Evolutionary conservation across 2,888 invertebrate genomes (phyloP).

Genomic region (Rapana venosa): DNA sequence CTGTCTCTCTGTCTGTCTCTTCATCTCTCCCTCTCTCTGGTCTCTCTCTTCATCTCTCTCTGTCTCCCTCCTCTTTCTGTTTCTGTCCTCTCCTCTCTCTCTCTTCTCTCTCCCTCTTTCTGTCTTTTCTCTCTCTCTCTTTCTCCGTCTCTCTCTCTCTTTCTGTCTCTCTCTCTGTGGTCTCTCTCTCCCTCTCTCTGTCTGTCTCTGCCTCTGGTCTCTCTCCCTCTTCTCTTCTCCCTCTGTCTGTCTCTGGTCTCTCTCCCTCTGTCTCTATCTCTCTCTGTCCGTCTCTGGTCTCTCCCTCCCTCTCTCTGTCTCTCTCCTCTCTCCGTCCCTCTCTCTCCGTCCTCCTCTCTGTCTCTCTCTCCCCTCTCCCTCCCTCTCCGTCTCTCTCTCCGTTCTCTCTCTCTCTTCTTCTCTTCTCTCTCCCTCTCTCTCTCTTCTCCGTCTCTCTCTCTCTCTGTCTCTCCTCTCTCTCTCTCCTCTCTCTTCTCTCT

Average conservation of each 20-base stretch:
- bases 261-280: too few species aligned
- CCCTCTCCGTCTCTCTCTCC: background rate
- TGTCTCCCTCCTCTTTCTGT: background rate
- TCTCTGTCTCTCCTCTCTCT: background rate
- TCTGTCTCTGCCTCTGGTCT: too few species aligned
- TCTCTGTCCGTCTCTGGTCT: too few species aligned
- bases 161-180: background rate
- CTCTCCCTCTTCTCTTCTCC: too few species aligned
- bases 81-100: background rate
- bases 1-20: background rate
- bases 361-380: background rate
- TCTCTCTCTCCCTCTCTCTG: too few species aligned
- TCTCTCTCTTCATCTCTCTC: too few species aligned
- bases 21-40: background rate
- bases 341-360: background rate
- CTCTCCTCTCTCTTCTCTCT: background rate
- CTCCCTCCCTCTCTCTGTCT: too few species aligned
- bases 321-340: background rate
- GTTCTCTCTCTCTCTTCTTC: background rate
- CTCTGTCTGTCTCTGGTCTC: too few species aligned
- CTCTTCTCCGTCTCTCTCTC: background rate
- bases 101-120: too few species aligned
- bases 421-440: background rate
- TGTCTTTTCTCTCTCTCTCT: background rate
- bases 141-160: background rate